phyloP scores from a whole-genome alignment of 1,140 invertebrate species.

The Sarcophaga peregrina region DNA sequence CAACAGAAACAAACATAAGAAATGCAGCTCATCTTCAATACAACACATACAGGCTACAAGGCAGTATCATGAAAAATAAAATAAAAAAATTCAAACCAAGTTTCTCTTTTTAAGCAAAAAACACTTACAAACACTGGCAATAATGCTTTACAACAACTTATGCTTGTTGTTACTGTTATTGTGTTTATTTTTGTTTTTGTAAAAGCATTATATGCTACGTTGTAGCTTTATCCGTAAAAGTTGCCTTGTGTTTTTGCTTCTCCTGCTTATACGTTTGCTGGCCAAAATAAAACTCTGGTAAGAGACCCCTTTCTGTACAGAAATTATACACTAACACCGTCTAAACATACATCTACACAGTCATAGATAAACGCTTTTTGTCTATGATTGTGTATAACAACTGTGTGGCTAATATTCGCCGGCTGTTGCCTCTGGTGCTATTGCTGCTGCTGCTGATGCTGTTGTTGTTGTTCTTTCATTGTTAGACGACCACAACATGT shows the following conservation, averaged over 20 bases:
- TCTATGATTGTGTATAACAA: too few species aligned
- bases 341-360: too few species aligned
- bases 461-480: too few species aligned
- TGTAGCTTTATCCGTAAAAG: constrained; percentile 30
- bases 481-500: too few species aligned
- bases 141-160: background rate
- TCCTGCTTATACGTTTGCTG: background rate
- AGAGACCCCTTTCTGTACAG: background rate
- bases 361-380: too few species aligned
- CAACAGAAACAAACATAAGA: too few species aligned
- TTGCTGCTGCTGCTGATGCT: too few species aligned
- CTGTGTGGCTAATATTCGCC: too few species aligned
- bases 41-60: background rate
- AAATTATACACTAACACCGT: too few species aligned
- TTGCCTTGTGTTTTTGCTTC: constrained; percentile 1
- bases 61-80: background rate
- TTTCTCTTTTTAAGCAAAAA: background rate
- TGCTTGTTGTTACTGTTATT: background rate
- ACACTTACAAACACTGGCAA: background rate
- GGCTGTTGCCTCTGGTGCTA: background rate
- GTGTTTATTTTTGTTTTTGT: background rate
- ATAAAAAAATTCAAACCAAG: background rate
- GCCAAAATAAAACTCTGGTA: background rate
- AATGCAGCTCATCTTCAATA: constrained; percentile 21
- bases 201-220: background rate